Evolutionary conservation across 1,140 invertebrate species (phyloP).

Genomic region (Adelges cooleyi): DNA sequence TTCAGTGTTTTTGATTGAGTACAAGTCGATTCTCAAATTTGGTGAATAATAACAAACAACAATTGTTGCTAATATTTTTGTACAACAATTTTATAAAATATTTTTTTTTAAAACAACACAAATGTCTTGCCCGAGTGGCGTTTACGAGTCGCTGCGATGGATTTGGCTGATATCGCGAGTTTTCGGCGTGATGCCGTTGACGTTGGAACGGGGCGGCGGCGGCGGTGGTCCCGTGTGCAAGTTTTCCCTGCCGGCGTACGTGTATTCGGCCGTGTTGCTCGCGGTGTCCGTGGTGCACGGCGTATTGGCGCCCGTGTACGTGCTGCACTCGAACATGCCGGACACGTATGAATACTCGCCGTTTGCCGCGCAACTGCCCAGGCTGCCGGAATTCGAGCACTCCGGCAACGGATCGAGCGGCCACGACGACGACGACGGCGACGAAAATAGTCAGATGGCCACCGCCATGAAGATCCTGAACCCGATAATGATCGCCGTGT

Average conservation of each 20-base stretch:
- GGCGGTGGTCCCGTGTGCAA: neutral
- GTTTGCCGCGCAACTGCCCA: neutral
- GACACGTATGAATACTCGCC: constrained; percentile 2
- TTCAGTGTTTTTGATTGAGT: too few relatives aligned
- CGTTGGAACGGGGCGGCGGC: neutral
- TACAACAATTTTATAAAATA: too few relatives aligned
- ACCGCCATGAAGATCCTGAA: constrained; percentile 30
- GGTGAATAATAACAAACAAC: too few relatives aligned
- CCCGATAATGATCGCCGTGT: constrained; percentile 27
- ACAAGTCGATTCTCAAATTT: too few relatives aligned
- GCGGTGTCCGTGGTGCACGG: constrained; percentile 17
- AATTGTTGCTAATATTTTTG: too few relatives aligned
- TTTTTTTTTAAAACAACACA: too few relatives aligned
- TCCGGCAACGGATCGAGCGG: too few relatives aligned
- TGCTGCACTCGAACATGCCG: constrained; percentile 29
- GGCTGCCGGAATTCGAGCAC: neutral
- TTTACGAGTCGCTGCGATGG: constrained; percentile 1
- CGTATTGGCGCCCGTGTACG: constrained; percentile 29
- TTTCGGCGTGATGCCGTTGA: constrained; percentile 29
- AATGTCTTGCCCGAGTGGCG: constrained; percentile 14
- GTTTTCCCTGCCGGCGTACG: neutral
- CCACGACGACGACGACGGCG: neutral
- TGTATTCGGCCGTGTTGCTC: neutral
- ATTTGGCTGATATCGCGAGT: constrained; percentile 12
- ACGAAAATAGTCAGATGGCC: constrained; percentile 22